Evolutionary conservation across 2,113 vertebrate species (phyloP).

Genomic region (Ictalurus punctatus): DNA sequence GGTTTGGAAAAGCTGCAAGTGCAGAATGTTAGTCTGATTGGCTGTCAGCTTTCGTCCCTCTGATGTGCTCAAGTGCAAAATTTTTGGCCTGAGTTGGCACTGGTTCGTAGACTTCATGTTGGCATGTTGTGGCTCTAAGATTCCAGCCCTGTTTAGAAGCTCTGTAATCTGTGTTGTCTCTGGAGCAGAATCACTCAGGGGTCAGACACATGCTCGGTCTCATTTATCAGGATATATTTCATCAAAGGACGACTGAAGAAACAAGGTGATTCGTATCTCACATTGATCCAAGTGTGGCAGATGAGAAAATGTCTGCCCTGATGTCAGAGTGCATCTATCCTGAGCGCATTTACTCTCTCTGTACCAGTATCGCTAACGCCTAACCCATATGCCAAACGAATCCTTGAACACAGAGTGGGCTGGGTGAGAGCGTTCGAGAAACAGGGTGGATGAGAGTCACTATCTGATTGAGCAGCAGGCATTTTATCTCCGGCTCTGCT

Average conservation of each 20-base stretch:
- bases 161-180: constrained; percentile 21
- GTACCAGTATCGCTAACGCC: constrained; percentile 35
- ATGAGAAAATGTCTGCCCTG: constrained; percentile 32
- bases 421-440: not conserved
- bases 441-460: not conserved
- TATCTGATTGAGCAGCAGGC: constrained; percentile 54
- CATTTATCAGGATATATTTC: constrained; percentile 49
- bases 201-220: constrained; percentile 22
- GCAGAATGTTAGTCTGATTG: not conserved
- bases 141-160: not conserved
- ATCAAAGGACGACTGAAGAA: constrained; percentile 24
- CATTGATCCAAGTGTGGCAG: constrained; percentile 35
- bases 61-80: not conserved
- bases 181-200: constrained; percentile 12
- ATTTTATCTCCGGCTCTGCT: constrained; percentile 61
- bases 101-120: not conserved
- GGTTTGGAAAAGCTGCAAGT: not conserved
- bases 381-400: constrained; percentile 21
- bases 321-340: constrained; percentile 35
- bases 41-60: not conserved
- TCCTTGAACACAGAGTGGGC: constrained; percentile 36
- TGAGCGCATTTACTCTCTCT: constrained; percentile 42
- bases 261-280: constrained; percentile 40
- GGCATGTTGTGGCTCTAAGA: not conserved
- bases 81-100: not conserved